Base-by-base conservation (phyloP, 2,888 invertebrate genomes). In the Cryptocephalus moraei region DNA sequence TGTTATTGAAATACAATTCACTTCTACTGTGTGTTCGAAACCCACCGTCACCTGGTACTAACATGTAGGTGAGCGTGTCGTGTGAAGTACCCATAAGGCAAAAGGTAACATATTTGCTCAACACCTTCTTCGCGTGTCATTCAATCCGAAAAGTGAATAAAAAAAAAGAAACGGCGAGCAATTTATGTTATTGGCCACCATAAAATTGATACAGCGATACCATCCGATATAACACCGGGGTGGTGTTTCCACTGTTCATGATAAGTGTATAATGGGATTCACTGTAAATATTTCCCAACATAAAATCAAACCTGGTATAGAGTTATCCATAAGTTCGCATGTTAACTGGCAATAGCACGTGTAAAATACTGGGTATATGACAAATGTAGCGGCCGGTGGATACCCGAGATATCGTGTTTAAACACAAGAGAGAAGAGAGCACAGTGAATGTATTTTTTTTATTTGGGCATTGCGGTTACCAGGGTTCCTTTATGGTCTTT, bases 351-450 rank as follows among this genome's bases (percentile, higher is more conserved):
- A 62, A 64, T 64, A 60, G 56, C 58, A 60, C 56, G 60, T 57
- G 62, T 63, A 61, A 64, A 63, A 63, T 64, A 63, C 56, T 56
- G 56, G 61, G 56, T 60, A 55, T 62, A 63, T 63, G 64, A 63
- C 63, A 63, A 60, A 61, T 61, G 62, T 58, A 53, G 54, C 53
- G 58, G 55, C 56, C 53, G 53, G 22, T 22, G 22, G 22, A 22
- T 22, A 22, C 22, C 22, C 22, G 22, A 51, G 55, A 57, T 62
- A 61, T 63, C 63, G 59, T 59, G 62, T 63, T 63, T 54, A 51
- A 51, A 47, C 49, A 47, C 48, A 43, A 12, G 10, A 14, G 41
- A 41, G 12, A 13, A 33, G 33, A 41, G 41, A 41, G 33, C 41
- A 41, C 31, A 33, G 33, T 41, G 41, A 41, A 32, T 11, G 12